Conservation (phyloP, 2,888 invertebrate species). For the Venusia cambrica region DNA sequence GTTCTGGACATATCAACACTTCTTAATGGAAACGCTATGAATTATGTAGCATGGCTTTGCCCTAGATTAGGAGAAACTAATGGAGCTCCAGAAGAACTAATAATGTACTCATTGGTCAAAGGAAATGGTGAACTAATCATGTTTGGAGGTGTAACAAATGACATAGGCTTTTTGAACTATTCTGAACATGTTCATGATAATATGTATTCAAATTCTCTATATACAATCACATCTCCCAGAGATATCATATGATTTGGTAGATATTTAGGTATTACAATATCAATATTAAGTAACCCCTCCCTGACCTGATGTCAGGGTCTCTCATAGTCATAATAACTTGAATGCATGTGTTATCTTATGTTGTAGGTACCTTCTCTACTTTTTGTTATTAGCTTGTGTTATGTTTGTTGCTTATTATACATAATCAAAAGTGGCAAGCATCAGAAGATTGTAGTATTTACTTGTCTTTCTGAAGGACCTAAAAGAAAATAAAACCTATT, state of each 20-base stretch:
- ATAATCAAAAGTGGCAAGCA: conserved; percentile 8
- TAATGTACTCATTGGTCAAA: conserved; percentile 93
- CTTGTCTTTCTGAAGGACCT: conserved; percentile 9
- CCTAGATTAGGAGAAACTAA: conserved; percentile 84
- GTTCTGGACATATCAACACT: conserved; percentile 91
- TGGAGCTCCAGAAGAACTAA: conserved; percentile 92
- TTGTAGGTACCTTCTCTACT: conserved; percentile 10
- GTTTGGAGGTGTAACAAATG: conserved; percentile 97
- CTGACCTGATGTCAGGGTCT: conserved; percentile 5
- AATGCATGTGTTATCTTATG: conserved; percentile 6
- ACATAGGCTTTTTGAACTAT: conserved; percentile 82
- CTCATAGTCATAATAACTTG: no score
- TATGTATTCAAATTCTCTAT: conserved; percentile 88
- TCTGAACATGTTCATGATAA: conserved; percentile 76
- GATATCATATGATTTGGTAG: conserved; percentile 82
- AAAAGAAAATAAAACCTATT: conserved; percentile 15
- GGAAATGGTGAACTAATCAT: conserved; percentile 96
- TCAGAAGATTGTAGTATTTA: conserved; percentile 9
- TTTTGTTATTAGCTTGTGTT: conserved; percentile 9
- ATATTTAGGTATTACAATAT: conserved; percentile 5
- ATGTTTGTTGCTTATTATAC: conserved; percentile 4
- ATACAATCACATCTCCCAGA: conserved; percentile 87
- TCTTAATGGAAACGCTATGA: conserved; percentile 82
- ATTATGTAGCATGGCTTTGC: conserved; percentile 85
- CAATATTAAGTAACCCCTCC: conserved; percentile 7